Evolutionary conservation across 1,140 invertebrate genomes (phyloP), one percentile per base, ranked within the genome.

Genomic region (Elymnias hypermnestra): DNA sequence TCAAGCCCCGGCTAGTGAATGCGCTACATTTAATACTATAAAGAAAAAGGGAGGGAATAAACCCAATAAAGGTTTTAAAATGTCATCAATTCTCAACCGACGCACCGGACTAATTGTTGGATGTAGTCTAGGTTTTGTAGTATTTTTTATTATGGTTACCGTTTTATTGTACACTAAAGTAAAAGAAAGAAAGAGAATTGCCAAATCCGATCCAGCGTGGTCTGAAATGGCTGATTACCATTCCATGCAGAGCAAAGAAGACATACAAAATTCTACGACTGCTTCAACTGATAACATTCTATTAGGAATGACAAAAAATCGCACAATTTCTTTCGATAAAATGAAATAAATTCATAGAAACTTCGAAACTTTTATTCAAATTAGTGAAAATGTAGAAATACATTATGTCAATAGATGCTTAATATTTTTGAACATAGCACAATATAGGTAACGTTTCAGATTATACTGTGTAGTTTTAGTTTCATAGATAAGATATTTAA

Each of bases 261-360:
- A 85, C 53, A 70, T 83, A 53, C 73, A 78, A 56, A 62, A 71
- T 61, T 82, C 78, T 9, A 82, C 66, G 17, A 73, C 82, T 10
- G 82, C 77, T 36, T 85, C 81, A 17, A 84, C 81, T 9, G 81
- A 84, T 65, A 84, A 84, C 57, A 84, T 84, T 60, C 72, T 84
- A 46, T 57, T 84, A 64, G 81, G 78, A 41, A 81, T 81, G 65
- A 41, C 73, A 39, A 84, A 79, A 65, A 73, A 62, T 65, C 67
- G 68, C 45, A 74, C 72, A 63, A 60, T 57, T 49, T 78, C 70
- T 31, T 46, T 78, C 65, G 76, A 77, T 39, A 71, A 71, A 59
- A 64, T 73, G 18, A 70, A 63, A 53, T 72, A 69, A 51, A 28
- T 22, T 28, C 2, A 1, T 29, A 12, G 14, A 26, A 26, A n/a